These are phyloP conservation scores for Euclidia mi DNA, from an alignment of 2,888 invertebrate genomes.

Conservation along the genomic window DNA sequence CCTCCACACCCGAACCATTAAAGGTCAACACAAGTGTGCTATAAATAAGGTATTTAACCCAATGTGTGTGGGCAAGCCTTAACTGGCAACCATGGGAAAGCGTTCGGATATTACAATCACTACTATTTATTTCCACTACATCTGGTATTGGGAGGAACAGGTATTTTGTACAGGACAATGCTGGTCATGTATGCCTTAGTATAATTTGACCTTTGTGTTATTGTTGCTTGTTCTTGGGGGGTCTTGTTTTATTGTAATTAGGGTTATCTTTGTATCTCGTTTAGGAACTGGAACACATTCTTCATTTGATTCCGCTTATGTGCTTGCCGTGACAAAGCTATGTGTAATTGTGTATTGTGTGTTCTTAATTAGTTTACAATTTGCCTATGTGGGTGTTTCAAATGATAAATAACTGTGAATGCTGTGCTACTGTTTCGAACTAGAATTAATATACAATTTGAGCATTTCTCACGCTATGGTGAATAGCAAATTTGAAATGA, in stretches of 20 bases:
- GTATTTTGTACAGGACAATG: conserved; percentile 49
- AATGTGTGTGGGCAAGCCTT: conserved; percentile 85
- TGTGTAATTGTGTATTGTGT: neutral
- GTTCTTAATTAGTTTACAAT: neutral
- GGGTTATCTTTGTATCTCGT: conserved; percentile 29
- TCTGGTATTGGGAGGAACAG: conserved; percentile 54
- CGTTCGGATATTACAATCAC: conserved; percentile 72
- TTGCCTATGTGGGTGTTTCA: neutral
- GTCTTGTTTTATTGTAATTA: conserved; percentile 55
- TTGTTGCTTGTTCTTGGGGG: conserved; percentile 46
- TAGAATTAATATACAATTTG: too few species aligned
- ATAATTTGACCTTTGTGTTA: conserved; percentile 46
- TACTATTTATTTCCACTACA: conserved; percentile 70
- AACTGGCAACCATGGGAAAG: conserved; percentile 79
- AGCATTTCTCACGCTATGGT: too few species aligned
- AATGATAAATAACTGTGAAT: too few species aligned
- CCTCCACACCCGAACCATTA: conserved; percentile 51
- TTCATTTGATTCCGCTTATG: conserved; percentile 7
- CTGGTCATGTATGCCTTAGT: conserved; percentile 37
- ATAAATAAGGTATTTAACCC: conserved; percentile 87
- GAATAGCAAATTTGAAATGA: too few species aligned
- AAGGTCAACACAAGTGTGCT: conserved; percentile 81
- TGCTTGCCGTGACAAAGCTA: conserved; percentile 6
- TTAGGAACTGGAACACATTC: conserved; percentile 8
- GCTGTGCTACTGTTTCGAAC: too few species aligned